A percentile compares a stretch with the other conserved stretches of the same genome.
Evolutionary conservation across 2,113 vertebrate species (phyloP).

Genomic region (Albula glossodonta): DNA sequence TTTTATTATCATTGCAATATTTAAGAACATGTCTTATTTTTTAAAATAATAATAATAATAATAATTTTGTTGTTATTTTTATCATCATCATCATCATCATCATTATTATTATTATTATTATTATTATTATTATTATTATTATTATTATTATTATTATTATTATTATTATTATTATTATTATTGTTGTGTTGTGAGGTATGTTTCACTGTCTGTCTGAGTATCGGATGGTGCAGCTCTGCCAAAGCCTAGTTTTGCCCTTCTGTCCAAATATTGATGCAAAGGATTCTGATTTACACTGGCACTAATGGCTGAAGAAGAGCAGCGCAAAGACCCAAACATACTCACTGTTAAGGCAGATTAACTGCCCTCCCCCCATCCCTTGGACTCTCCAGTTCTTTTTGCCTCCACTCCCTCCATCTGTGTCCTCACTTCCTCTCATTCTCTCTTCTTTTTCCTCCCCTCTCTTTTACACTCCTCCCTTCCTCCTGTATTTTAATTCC

Average conservation of each 20-base stretch:
- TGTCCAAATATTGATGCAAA: slow-evolving; percentile 11
- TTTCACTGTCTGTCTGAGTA: background rate
- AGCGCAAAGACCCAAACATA: background rate
- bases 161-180: background rate
- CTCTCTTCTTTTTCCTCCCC: background rate
- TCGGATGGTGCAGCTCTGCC: background rate
- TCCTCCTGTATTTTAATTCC: background rate
- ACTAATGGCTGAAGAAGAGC: slow-evolving; percentile 13
- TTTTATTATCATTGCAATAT: too few relatives aligned
- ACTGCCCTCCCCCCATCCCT: background rate
- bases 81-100: background rate
- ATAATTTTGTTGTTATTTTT: background rate
- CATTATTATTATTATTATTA: slow-evolving; percentile 1
- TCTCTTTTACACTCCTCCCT: background rate
- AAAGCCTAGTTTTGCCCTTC: background rate
- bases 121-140: slow-evolving; percentile 3
- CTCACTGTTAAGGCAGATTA: slow-evolving; percentile 4
- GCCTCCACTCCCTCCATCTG: background rate
- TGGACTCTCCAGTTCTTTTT: background rate
- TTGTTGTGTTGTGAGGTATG: background rate
- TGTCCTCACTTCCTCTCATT: background rate
- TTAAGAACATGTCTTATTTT: too few relatives aligned
- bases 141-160: background rate
- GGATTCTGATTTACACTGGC: slow-evolving; percentile 3
- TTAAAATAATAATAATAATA: too few relatives aligned